Evolutionary conservation across 2,888 invertebrate species (phyloP).

Genomic region (Lithophane socia): DNA sequence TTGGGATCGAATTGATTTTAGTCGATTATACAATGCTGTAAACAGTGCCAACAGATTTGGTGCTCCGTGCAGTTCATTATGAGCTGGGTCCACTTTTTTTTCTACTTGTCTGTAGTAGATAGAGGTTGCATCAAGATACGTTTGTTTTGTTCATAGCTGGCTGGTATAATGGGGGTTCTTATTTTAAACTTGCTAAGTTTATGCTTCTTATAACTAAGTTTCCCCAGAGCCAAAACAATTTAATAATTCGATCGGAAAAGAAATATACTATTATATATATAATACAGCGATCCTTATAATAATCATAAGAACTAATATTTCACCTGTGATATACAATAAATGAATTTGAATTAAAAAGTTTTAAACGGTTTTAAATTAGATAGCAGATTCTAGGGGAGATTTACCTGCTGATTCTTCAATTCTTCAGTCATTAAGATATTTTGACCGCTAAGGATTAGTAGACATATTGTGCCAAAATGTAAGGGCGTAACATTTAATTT

Average conservation of each 20-base stretch:
- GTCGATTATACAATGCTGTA: slow-evolving; percentile 77
- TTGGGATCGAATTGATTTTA: slow-evolving; percentile 72
- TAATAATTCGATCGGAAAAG: not conserved
- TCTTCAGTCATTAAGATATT: no score
- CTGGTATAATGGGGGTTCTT: not conserved
- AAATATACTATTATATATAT: no score
- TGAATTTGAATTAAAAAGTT: not conserved
- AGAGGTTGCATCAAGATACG: not conserved
- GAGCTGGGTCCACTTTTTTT: slow-evolving; percentile 22
- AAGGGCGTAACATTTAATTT: not conserved
- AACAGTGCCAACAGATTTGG: slow-evolving; percentile 58
- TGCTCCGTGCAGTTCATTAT: slow-evolving; percentile 45
- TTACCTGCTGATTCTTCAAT: no score
- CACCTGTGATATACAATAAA: no score
- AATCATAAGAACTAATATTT: no score
- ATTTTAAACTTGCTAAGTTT: not conserved
- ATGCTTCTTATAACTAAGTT: no score
- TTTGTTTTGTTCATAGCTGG: not conserved
- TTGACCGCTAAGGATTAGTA: not conserved
- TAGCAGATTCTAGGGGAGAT: no score
- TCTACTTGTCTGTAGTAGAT: not conserved
- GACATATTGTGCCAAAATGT: not conserved
- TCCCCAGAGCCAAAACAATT: not conserved
- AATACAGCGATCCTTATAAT: no score
- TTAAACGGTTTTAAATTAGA: not conserved